Percentiles rank a stretch among this genome's conserved stretches.
phyloP scores from a whole-genome alignment of 2,888 invertebrate genomes.

The Andrena fulva region DNA sequence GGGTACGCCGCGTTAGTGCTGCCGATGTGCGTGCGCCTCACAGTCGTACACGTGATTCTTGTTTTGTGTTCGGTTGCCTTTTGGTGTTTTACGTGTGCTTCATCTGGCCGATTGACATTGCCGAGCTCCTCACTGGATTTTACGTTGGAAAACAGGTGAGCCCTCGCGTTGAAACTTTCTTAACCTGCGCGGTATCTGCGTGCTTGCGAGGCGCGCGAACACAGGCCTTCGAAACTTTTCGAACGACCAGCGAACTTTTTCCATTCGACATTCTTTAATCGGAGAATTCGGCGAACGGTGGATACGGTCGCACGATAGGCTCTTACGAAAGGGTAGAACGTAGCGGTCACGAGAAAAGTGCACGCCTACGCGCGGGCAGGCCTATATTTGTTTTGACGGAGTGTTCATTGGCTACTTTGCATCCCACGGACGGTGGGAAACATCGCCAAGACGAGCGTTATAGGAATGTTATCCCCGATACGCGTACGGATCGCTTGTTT shows the following conservation, averaged over 20 bases:
- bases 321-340: slow-evolving; percentile 57
- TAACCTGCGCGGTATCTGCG: slow-evolving; percentile 45
- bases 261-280: not conserved
- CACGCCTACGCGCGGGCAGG: slow-evolving; percentile 63
- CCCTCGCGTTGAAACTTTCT: slow-evolving; percentile 26
- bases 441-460: slow-evolving; percentile 35
- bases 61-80: slow-evolving; percentile 71
- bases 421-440: slow-evolving; percentile 55
- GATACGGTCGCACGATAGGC: not conserved
- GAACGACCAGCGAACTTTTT: not conserved
- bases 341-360: slow-evolving; percentile 56
- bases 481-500: not conserved
- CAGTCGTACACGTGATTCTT: slow-evolving; percentile 77
- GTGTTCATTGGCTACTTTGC: slow-evolving; percentile 51
- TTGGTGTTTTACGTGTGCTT: slow-evolving; percentile 73
- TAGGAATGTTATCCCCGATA: slow-evolving; percentile 29
- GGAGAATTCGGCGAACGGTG: not conserved
- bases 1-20: slow-evolving; percentile 80
- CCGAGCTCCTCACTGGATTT: slow-evolving; percentile 68
- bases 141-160: slow-evolving; percentile 66
- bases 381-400: slow-evolving; percentile 71
- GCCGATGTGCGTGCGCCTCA: slow-evolving; percentile 79
- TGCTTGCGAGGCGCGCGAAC: slow-evolving; percentile 51
- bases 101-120: slow-evolving; percentile 60
- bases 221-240: slow-evolving; percentile 56